These are phyloP conservation scores for Austrofundulus limnaeus DNA, from an alignment of 2,113 vertebrate species.

Conservation along the genomic window DNA sequence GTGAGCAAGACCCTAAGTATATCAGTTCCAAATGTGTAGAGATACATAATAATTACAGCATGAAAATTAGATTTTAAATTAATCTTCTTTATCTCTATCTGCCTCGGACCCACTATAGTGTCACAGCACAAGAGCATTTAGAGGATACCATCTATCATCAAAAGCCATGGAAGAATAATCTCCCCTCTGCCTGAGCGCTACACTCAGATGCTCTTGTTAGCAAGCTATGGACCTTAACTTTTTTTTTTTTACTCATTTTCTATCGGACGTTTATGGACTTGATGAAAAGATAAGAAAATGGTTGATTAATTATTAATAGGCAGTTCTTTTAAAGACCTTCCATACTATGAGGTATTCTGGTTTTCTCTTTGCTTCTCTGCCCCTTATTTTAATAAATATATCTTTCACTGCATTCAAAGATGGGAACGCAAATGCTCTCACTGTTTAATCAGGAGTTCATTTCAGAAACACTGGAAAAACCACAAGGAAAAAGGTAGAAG, in stretches of 20 bases:
- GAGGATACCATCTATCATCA: conserved; percentile 54
- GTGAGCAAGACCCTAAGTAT: conserved; percentile 21
- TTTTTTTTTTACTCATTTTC: conserved; percentile 43
- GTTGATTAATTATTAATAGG: conserved; percentile 65
- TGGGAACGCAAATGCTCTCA: conserved; percentile 6
- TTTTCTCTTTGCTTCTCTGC: conserved; percentile 26
- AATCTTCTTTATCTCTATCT: conserved; percentile 37
- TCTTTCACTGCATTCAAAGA: conserved; percentile 38
- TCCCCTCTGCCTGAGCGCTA: conserved; percentile 18
- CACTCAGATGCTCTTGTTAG: conserved; percentile 15
- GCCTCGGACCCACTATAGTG: conserved; percentile 1
- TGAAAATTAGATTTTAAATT: conserved; percentile 29
- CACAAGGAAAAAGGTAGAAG: too few relatives aligned
- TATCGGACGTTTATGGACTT: conserved; percentile 52
- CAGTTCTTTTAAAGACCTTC: conserved; percentile 45
- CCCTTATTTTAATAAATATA: conserved; percentile 36
- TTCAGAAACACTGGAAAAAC: conserved; percentile 46
- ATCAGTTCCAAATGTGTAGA: conserved; percentile 12
- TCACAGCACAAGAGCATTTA: conserved; percentile 24
- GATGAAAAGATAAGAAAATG: conserved; percentile 68
- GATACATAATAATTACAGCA: conserved; percentile 30
- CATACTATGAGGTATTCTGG: conserved; percentile 19
- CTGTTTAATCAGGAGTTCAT: conserved; percentile 60
- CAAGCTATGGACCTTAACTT: conserved; percentile 31
- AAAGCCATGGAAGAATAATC: conserved; percentile 40